Base-by-base conservation (phyloP, 2,113 vertebrate species). In the Sinosuthora webbiana region DNA sequence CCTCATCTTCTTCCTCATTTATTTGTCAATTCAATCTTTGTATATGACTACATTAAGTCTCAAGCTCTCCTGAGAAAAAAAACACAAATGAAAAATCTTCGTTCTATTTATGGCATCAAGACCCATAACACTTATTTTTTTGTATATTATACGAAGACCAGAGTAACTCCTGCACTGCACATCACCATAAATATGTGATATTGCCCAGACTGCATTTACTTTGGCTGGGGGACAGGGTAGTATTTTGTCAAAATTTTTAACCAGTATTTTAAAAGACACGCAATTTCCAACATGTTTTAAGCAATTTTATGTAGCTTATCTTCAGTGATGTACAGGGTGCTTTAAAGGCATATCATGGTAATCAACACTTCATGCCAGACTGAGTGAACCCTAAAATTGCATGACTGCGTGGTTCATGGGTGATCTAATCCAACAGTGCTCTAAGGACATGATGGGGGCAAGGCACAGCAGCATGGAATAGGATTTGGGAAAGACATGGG, bases 321-420 rank as follows among this genome's bases (percentile, higher is more conserved):
- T 50, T 78, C 70, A 75, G 50, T 14, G 19, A 44, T 25, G 10
- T 25, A 59, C 18, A 55, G 23, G 4, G 4, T 15, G 20, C 35
- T 67, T 30, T 50, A 45, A 87, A 74, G n/a, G 22, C 31, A 93
- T 28, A 39, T 21, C 28, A 47, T 6, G 8, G 50, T 22, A 60
- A 70, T 22, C 68, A 87, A 19, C 13, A 24, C 13, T 64, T 73
- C 33, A 37, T 5, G 35, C 11, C 57, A 94, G 24, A 52, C 21
- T 56, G n/a, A 87, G 0, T 16, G 24, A 89, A 14, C 10, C 69
- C 47, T 50, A 75, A 45, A 87, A 81, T 0, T 75, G 49, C 35
- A 73, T 7, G 10, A 11, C 6, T 33, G 18, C 0, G 0, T 47
- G 25, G 28, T 75, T 70, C 33, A 10, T 1, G 20, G 42, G 14